Conservation (phyloP, 2,797 vertebrate genomes). For the Sandelia bainsii region DNA sequence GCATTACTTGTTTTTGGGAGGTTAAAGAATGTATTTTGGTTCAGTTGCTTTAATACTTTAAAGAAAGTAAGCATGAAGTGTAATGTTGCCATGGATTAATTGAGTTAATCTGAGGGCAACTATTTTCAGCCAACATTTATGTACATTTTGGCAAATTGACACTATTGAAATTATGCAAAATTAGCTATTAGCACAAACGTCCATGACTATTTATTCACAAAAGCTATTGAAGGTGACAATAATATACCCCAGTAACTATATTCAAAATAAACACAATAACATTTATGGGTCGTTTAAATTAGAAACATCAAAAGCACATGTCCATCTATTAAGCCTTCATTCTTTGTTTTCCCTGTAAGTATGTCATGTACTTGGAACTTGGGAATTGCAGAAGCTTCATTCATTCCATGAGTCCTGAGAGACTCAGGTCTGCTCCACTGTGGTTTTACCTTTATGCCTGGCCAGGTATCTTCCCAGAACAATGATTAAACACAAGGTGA, state of each 20-base stretch:
- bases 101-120: not conserved
- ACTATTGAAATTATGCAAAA: not conserved
- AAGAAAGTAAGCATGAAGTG: not conserved
- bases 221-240: too few relatives aligned
- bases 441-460: conserved; percentile 97
- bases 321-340: not conserved
- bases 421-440: conserved; percentile 40
- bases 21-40: too few relatives aligned
- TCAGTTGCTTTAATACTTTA: not conserved
- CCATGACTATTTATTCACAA: too few relatives aligned
- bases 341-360: conserved; percentile 10
- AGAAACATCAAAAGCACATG: not conserved
- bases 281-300: not conserved
- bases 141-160: not conserved
- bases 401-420: conserved; percentile 30
- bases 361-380: conserved; percentile 15
- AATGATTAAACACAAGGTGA: conserved; percentile 98
- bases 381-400: conserved; percentile 28
- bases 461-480: conserved; percentile 98
- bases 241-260: too few relatives aligned
- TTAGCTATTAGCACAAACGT: not conserved
- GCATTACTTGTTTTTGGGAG: too few relatives aligned
- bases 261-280: not conserved
- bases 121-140: not conserved
- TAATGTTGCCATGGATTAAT: not conserved